Evolutionary conservation across 2,888 invertebrate genomes (phyloP), one percentile per base, ranked within the genome.

Genomic region (Spilosoma lubricipeda): DNA sequence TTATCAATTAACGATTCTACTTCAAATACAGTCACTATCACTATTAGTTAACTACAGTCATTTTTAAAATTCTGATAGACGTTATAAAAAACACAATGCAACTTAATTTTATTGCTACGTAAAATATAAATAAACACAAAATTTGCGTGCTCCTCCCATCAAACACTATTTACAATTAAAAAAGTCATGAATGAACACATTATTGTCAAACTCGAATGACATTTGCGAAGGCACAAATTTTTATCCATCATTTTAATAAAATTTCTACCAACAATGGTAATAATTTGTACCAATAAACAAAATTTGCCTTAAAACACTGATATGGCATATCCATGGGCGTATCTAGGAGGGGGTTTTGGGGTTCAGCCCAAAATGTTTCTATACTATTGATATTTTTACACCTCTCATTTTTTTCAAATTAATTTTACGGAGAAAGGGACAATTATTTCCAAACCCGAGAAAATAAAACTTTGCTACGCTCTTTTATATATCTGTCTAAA

Each of bases 1-100:
- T 72, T 73, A 73, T 71, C n/a, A 66, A 64, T 59, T 18, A 45
- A 71, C 7, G 3, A 68, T 70, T 75, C 65, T 67, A 63, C n/a
- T 71, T 59, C 56, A 27, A 30, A 77, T 71, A 23, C 23, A 36
- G 39, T 67, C 81, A 84, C 75, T 65, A 73, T 67, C 81, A 84
- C 75, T 65, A 73, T 67, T 65, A 72, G 63, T 71, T 20, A 67
- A 69, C 75, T 80, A 52, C 69, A 70, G 39, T 76, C 65, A 36
- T 70, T 18, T 56, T 70, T 36, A 74, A 66, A 74, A 48, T 30
- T 15, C 30, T 72, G 13, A 7, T 45, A 71, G 27, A 63, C 70
- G 15, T 70, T 33, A 11, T 36, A 0, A 48, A 30, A 71, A 52
- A 15, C 66, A 67, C 67, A 73, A 79, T 75, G 71, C 77, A 67